These are phyloP conservation scores for Pleuronectes platessa DNA, from an alignment of 2,113 vertebrate species.

Conservation along the genomic window DNA sequence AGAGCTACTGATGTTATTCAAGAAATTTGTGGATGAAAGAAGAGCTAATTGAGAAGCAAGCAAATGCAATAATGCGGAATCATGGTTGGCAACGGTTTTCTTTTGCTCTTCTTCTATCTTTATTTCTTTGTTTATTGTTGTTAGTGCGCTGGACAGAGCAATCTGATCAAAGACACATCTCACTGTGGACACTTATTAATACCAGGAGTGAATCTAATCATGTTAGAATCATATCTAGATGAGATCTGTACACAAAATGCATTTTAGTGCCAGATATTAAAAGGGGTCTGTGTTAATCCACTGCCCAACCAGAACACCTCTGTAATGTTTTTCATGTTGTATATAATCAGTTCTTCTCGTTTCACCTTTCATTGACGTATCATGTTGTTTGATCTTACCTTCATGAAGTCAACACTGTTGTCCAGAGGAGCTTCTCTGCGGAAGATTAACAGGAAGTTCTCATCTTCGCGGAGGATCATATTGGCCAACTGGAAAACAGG, in stretches of 20 bases:
- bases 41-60: too few species aligned
- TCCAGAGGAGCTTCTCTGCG: conserved; percentile 90
- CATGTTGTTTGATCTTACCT: conserved; percentile 78
- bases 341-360: background rate
- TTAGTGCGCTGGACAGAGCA: too few species aligned
- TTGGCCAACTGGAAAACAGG: conserved; percentile 86
- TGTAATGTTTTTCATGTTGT: background rate
- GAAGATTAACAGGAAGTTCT: conserved; percentile 95
- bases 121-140: too few species aligned
- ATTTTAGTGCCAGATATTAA: too few species aligned
- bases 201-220: background rate
- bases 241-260: too few species aligned
- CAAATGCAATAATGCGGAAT: too few species aligned
- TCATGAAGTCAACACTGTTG: conserved; percentile 97
- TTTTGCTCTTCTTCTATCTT: too few species aligned
- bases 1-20: too few species aligned
- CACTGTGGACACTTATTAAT: too few species aligned
- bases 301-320: background rate
- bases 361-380: background rate
- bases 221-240: background rate
- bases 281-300: background rate
- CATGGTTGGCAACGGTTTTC: too few species aligned
- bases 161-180: too few species aligned
- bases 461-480: conserved; percentile 91
- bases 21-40: too few species aligned